Base-by-base conservation (phyloP, 2,797 vertebrate species). In the Thamnophis elegans region DNA sequence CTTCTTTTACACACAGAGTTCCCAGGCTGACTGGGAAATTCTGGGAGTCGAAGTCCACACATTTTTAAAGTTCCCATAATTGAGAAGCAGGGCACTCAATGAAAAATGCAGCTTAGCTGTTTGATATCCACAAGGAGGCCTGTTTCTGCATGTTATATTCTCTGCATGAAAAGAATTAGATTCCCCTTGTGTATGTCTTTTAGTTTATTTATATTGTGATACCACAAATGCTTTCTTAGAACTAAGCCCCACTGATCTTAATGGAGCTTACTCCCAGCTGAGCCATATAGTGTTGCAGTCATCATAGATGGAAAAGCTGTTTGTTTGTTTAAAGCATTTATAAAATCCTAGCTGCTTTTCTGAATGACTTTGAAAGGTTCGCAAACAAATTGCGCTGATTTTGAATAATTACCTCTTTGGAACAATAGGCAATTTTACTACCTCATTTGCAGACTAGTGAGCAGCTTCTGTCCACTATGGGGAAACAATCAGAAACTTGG, bases 401-500 rank as follows among this genome's bases (percentile, higher is more conserved):
- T 95, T 95, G 87, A 95, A 96, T 96, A 96, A 95, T 90, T 93
- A n/a, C 5, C 95, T 92, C 54, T 91, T 91, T 90, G 93, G 95
- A 94, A 95, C 90, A 96, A 95, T 89, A 96, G 85, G 51, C 93
- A 97, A 95, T 97, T 97, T 96, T 78, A 91, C 89, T 94, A 88
- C 86, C 88, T 95, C 92, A 93, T 95, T 96, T 96, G 93, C 0
- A 92, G 51, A 95, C 94, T 26, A 94, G 26, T 95, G 91, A 96
- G 85, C 56, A 96, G 90, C 92, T 94, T 96, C 92, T 95, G 86
- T 95, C 93, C 90, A 90, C 94, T 94, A 93, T 54, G 53, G 65
- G 91, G 96, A 96, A 97, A 94, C n/a, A 97, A 96, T 94, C 90
- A 97, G 88, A 90, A 95, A 94, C 60, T 93, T 93, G 55, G 32